Conservation (phyloP, 2,797 vertebrate species). For the Astyanax mexicanus region DNA sequence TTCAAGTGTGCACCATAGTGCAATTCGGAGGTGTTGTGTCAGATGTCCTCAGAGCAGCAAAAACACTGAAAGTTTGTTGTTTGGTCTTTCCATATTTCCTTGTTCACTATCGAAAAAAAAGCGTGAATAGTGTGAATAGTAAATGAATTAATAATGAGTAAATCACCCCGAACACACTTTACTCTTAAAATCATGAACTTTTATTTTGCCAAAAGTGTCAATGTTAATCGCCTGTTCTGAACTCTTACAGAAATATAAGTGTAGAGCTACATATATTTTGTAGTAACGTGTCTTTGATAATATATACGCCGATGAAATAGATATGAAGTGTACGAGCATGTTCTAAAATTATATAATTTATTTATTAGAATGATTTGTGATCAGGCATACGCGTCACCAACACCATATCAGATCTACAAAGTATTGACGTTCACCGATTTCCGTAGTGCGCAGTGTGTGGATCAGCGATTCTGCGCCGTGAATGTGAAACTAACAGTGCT, state of each 20-base stretch:
- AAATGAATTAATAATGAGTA: too few relatives aligned
- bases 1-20: too few relatives aligned
- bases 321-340: not conserved
- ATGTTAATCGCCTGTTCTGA: not conserved
- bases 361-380: not conserved
- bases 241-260: not conserved
- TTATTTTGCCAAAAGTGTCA: constrained; percentile 26
- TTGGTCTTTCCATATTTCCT: too few relatives aligned
- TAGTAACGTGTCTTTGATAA: not conserved
- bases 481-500: constrained; percentile 35
- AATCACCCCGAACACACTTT: too few relatives aligned
- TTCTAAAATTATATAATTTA: not conserved
- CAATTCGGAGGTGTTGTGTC: too few relatives aligned
- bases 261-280: not conserved
- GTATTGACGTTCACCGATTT: not conserved
- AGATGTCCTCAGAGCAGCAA: too few relatives aligned
- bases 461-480: not conserved
- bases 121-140: too few relatives aligned
- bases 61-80: too few relatives aligned
- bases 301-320: not conserved
- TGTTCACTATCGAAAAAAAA: too few relatives aligned
- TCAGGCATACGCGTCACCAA: not conserved
- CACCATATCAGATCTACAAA: not conserved
- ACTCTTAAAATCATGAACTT: too few relatives aligned
- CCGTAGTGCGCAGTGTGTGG: not conserved